phyloP scores from a whole-genome alignment of 2,113 vertebrate genomes.

The Cavia porcellus region DNA sequence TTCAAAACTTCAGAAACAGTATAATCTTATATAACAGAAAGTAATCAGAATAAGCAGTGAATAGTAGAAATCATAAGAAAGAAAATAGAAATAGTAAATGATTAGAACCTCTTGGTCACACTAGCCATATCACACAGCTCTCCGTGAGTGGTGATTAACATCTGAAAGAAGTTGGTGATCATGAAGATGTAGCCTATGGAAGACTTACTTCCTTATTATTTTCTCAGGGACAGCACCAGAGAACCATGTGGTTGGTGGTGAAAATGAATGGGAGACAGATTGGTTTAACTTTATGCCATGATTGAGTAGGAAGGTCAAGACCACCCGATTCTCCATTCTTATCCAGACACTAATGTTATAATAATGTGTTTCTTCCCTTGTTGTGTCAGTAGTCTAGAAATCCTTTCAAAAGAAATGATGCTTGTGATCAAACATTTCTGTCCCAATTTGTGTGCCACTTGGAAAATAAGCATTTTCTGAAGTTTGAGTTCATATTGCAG shows the following conservation, averaged over 20 bases:
- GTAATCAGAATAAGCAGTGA: background rate
- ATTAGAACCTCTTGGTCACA: background rate
- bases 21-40: background rate
- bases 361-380: slow-evolving; percentile 3
- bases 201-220: background rate
- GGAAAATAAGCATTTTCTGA: background rate
- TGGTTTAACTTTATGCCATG: background rate
- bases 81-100: slow-evolving; percentile 40
- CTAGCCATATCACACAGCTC: background rate
- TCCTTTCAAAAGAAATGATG: background rate
- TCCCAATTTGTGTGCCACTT: background rate
- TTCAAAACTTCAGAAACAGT: background rate
- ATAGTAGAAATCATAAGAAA: background rate
- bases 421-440: background rate
- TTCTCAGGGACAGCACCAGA: background rate
- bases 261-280: background rate
- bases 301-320: background rate
- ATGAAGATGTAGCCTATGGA: background rate
- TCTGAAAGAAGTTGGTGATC: background rate
- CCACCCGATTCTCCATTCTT: background rate
- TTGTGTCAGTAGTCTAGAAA: background rate
- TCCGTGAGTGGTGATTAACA: background rate
- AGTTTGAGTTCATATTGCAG: background rate
- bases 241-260: background rate
- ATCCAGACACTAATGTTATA: background rate